Conservation (phyloP, 2,797 vertebrate genomes). For the Cynopterus sphinx region DNA sequence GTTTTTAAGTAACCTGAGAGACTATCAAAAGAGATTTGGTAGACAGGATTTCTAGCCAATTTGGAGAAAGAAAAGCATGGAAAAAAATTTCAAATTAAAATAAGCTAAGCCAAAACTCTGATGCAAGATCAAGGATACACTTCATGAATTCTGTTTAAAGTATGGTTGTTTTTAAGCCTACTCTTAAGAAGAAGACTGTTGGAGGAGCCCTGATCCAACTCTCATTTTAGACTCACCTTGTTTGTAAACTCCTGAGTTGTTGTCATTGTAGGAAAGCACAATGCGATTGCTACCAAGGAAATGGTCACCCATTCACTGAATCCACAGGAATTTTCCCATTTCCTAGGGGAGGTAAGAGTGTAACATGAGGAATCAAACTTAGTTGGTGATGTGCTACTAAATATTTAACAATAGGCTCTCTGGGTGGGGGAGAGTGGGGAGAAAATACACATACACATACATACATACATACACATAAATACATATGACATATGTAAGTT, state of each 20-base stretch:
- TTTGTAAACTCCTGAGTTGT: background rate
- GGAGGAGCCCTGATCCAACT: background rate
- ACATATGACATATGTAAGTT: background rate
- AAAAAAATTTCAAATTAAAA: background rate
- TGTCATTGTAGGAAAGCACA: background rate
- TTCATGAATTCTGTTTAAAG: background rate
- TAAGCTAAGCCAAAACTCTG: background rate
- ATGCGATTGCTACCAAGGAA: background rate
- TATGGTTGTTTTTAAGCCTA: background rate
- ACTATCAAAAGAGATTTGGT: background rate
- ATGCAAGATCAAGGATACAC: background rate
- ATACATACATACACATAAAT: background rate
- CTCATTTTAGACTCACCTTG: background rate
- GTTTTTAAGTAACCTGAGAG: background rate
- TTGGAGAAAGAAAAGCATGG: background rate
- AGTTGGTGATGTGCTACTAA: background rate
- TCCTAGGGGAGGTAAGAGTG: background rate
- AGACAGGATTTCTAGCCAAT: background rate
- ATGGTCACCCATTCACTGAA: background rate
- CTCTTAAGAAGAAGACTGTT: background rate
- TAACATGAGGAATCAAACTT: background rate
- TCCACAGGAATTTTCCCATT: background rate
- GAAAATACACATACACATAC: background rate
- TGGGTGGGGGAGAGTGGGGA: background rate
- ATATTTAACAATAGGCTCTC: background rate